Evolutionary conservation across 2,113 vertebrate species (phyloP).

Genomic region (Xyrauchen texanus): DNA sequence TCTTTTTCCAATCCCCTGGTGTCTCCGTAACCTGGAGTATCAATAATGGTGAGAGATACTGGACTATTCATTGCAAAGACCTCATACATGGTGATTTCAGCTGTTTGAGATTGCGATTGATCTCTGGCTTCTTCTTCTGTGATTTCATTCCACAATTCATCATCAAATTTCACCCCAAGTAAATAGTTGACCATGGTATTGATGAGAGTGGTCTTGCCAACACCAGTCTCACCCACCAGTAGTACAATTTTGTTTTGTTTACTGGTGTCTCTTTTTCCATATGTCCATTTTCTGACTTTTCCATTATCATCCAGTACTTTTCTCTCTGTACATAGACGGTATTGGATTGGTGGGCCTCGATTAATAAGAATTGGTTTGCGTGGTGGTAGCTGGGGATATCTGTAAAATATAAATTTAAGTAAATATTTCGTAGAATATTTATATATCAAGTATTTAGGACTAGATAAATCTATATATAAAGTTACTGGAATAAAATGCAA

Average conservation of each 20-base stretch:
- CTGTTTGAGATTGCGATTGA: conserved; percentile 54
- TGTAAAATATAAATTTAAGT: too few relatives aligned
- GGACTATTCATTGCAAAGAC: conserved; percentile 33
- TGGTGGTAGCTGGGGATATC: too few relatives aligned
- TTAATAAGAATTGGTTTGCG: too few relatives aligned
- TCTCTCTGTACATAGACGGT: neutral
- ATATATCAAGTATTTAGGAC: too few relatives aligned
- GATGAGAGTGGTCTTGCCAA: conserved; percentile 57
- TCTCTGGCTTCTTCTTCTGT: conserved; percentile 43
- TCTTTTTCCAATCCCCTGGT: conserved; percentile 44
- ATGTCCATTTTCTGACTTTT: conserved; percentile 20
- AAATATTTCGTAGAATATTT: too few relatives aligned
- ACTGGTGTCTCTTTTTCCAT: conserved; percentile 30
- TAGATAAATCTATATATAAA: too few relatives aligned
- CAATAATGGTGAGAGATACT: conserved; percentile 58
- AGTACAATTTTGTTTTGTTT: conserved; percentile 44
- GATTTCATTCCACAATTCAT: conserved; percentile 51
- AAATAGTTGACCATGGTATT: conserved; percentile 56
- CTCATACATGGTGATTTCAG: conserved; percentile 53
- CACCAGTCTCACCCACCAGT: conserved; percentile 54
- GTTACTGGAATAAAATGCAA: too few relatives aligned
- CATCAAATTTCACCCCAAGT: conserved; percentile 49
- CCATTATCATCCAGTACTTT: neutral
- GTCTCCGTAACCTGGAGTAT: conserved; percentile 62
- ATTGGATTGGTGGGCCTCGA: too few relatives aligned